phyloP scores from a whole-genome alignment of 2,888 invertebrate genomes.

The Eupithecia insigniata region DNA sequence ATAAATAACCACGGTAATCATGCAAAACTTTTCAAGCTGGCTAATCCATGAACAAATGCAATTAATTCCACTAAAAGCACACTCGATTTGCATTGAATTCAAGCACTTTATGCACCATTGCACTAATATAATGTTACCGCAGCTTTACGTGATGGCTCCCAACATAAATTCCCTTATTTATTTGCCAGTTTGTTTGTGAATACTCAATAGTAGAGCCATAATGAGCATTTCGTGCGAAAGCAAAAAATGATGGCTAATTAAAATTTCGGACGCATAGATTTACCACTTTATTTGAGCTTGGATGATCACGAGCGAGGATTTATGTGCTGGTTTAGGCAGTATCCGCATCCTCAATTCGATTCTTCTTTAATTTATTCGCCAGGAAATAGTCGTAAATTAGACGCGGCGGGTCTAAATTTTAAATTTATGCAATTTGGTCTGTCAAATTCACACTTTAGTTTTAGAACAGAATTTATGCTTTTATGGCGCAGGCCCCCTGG shows the following conservation, averaged over 20 bases:
- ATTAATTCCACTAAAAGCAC: slow-evolving; percentile 4
- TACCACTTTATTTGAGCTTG: slow-evolving; percentile 37
- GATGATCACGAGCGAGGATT: slow-evolving; percentile 43
- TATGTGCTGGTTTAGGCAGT: slow-evolving; percentile 36
- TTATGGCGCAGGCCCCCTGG: neutral
- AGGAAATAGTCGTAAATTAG: slow-evolving; percentile 40
- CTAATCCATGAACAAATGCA: slow-evolving; percentile 3
- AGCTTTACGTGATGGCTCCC: slow-evolving; percentile 16
- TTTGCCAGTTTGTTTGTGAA: slow-evolving; percentile 23
- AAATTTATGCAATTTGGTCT: slow-evolving; percentile 25
- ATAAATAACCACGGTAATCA: neutral
- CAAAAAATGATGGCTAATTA: slow-evolving; percentile 38
- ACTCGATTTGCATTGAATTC: slow-evolving; percentile 9
- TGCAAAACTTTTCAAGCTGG: neutral
- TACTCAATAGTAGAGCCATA: slow-evolving; percentile 21
- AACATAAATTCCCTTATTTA: slow-evolving; percentile 28
- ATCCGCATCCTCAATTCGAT: slow-evolving; percentile 44
- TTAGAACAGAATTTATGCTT: neutral
- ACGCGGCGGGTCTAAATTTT: slow-evolving; percentile 17
- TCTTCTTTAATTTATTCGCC: slow-evolving; percentile 40
- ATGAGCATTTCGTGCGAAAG: slow-evolving; percentile 28
- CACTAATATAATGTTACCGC: slow-evolving; percentile 15
- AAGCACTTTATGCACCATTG: slow-evolving; percentile 5
- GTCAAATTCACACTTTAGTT: slow-evolving; percentile 21
- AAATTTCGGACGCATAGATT: slow-evolving; percentile 42